Percentiles rank a stretch among this genome's conserved stretches.
These are phyloP conservation scores for Apomyelois bistriatella DNA, from an alignment of 2,888 invertebrate species.

Conservation along the genomic window DNA sequence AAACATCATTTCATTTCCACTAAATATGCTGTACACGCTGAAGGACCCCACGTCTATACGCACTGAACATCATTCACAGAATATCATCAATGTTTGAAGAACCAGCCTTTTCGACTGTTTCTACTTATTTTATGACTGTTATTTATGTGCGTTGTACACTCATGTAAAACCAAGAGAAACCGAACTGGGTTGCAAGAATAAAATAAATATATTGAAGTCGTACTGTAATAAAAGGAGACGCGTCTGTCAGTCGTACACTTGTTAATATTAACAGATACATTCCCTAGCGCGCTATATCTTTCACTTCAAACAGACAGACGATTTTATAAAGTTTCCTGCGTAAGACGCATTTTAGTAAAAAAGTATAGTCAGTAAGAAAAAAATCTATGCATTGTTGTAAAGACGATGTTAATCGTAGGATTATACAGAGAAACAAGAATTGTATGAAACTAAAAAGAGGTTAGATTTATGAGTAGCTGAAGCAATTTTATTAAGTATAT, in stretches of 20 bases:
- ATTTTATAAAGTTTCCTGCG: no score
- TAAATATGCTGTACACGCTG: background rate
- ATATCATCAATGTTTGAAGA: background rate
- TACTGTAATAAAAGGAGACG: slow-evolving; percentile 1
- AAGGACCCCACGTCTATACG: background rate
- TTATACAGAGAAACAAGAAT: no score
- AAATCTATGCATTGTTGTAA: no score
- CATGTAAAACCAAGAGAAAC: background rate
- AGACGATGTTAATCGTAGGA: no score
- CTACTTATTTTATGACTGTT: background rate
- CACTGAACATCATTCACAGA: background rate
- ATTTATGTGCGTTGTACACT: background rate
- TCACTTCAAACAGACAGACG: background rate
- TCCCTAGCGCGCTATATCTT: background rate
- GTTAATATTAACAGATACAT: background rate
- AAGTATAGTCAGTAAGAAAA: no score
- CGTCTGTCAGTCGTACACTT: background rate
- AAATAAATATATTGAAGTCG: slow-evolving; percentile 7
- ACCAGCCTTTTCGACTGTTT: background rate
- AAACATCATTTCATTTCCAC: background rate
- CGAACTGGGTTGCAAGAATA: slow-evolving; percentile 1
- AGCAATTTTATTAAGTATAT: no score
- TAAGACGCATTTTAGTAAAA: no score
- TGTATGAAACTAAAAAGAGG: no score
- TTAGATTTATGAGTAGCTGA: no score